Conservation (phyloP, 2,113 vertebrate genomes). For the Chionodraco myersi region DNA sequence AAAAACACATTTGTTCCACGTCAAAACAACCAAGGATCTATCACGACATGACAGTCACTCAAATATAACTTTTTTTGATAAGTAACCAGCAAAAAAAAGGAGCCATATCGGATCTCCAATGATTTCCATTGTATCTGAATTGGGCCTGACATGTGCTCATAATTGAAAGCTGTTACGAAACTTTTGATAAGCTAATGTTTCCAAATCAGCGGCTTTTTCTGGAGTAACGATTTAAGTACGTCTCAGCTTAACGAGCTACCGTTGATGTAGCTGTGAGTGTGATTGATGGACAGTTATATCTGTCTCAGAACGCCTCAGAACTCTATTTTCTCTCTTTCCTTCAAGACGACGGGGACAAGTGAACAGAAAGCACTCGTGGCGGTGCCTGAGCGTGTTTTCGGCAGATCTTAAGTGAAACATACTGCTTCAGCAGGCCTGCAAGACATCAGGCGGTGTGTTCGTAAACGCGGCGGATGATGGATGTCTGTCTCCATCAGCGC, state of each 20-base stretch:
- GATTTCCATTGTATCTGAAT: background rate
- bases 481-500: conserved; percentile 74
- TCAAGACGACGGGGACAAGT: conserved; percentile 44
- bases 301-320: conserved; percentile 11
- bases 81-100: background rate
- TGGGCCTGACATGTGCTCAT: background rate
- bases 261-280: conserved; percentile 39
- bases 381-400: conserved; percentile 17
- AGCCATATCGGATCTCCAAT: too few species aligned
- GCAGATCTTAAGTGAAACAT: conserved; percentile 65
- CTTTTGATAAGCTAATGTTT: conserved; percentile 15
- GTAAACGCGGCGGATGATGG: conserved; percentile 64
- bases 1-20: too few species aligned
- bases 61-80: too few species aligned
- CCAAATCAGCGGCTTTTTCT: conserved; percentile 18
- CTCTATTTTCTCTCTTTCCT: conserved; percentile 4
- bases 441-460: conserved; percentile 57
- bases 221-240: conserved; percentile 16
- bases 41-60: background rate
- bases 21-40: too few species aligned
- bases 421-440: conserved; percentile 58
- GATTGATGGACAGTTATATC: conserved; percentile 64
- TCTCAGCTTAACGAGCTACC: conserved; percentile 44
- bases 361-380: conserved; percentile 54
- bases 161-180: conserved; percentile 23